phyloP scores from a whole-genome alignment of 2,797 vertebrate species.

The Takifugu rubripes region DNA sequence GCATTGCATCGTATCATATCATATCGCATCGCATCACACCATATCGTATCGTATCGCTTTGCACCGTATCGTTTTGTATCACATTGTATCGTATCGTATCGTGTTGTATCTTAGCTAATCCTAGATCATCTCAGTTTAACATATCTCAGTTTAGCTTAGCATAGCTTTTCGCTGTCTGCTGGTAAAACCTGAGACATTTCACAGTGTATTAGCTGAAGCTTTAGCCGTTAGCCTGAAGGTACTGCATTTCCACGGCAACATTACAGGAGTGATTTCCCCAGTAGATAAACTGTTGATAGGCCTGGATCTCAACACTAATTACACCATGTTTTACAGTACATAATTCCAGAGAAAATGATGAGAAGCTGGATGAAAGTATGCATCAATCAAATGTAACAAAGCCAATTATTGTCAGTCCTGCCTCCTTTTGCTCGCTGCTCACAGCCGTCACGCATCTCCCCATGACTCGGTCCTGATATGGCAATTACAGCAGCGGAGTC shows the following conservation, averaged over 20 bases:
- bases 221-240: constrained; percentile 47
- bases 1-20: background rate
- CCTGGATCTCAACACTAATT: constrained; percentile 66
- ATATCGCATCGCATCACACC: too few relatives aligned
- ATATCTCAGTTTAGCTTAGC: too few relatives aligned
- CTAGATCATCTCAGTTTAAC: too few relatives aligned
- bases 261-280: constrained; percentile 48
- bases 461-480: constrained; percentile 66
- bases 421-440: constrained; percentile 47
- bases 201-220: constrained; percentile 42
- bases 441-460: constrained; percentile 58
- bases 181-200: constrained; percentile 26
- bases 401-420: constrained; percentile 67
- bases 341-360: constrained; percentile 67
- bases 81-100: too few relatives aligned
- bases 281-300: constrained; percentile 65
- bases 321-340: constrained; percentile 71
- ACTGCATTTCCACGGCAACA: constrained; percentile 41
- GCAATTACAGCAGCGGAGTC: constrained; percentile 68
- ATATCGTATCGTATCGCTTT: too few relatives aligned
- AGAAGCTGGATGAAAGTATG: constrained; percentile 61
- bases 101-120: too few relatives aligned
- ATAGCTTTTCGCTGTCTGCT: too few relatives aligned
- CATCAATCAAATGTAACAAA: constrained; percentile 74
- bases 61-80: too few relatives aligned